Evolutionary conservation across 2,797 vertebrate species (phyloP), one percentile per base, ranked within the genome.

Genomic region (Trachops cirrhosus): DNA sequence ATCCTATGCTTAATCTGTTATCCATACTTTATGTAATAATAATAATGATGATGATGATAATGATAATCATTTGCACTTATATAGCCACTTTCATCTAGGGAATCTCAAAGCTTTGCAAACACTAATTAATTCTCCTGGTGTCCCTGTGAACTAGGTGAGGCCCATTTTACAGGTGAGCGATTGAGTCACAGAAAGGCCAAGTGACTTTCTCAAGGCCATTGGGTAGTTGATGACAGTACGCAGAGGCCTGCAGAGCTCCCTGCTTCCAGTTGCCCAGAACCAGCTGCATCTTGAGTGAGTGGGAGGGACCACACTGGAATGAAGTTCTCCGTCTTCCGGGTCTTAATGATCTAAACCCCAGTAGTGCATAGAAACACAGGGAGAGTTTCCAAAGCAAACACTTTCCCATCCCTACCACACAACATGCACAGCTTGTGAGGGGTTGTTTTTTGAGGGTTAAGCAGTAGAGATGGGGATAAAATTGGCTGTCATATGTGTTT

Each of bases 61-160:
- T 97, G 92, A 97, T 97, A 94, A 97, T 97, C 80, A 96, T 97
- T 96, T 97, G 82, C 68, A 71, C 86, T 95, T 96, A 96, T 93
- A 96, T 85, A 95, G 94, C 34, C 70, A 91, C 97, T 97, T 97
- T 97, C 97, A 97, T 97, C 97, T 97, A 83, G 91, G 87, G 86
- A 71, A 96, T 96, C 94, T 97, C 94, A 91, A 79, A 64, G 93
- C 91, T 96, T 91, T 95, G 91, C 89, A 97, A 96, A 97, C 96
- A 96, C 84, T 97, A 96, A 97, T 97, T 97, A 97, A 85, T 94
- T 92, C 80, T 93, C 59, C 91, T 64, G 41, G 91, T 92, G 95
- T 96, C 94, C 90, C 87, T 97, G 97, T 96, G 97, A 97, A 97
- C 95, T 97, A 93, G 96, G 91, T 74, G 79, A 97, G 87, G 91